Evolutionary conservation across 2,888 invertebrate species (phyloP).

Genomic region (Odontothrips loti): DNA sequence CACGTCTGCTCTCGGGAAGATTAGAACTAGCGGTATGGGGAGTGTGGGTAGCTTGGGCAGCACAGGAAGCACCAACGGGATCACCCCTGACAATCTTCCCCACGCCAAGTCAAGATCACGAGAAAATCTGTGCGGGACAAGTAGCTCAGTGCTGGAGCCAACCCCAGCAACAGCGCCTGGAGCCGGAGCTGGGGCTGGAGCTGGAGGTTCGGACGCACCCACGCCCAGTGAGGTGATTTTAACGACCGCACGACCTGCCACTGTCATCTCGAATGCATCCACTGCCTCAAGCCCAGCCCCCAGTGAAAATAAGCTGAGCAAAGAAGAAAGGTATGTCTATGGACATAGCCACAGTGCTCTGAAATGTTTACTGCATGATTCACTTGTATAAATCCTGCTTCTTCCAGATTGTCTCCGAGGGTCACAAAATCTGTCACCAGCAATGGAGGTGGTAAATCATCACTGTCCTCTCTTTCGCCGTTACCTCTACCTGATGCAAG

Average conservation of each 20-base stretch:
- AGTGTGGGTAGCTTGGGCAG: neutral
- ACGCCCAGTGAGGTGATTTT: slow-evolving; percentile 55
- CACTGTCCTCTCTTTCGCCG: slow-evolving; percentile 34
- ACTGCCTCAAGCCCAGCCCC: slow-evolving; percentile 50
- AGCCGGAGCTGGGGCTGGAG: slow-evolving; percentile 44
- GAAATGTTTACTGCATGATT: neutral
- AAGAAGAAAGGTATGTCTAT: slow-evolving; percentile 51
- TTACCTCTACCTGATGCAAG: slow-evolving; percentile 58
- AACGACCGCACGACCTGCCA: slow-evolving; percentile 62
- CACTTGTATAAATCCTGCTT: neutral
- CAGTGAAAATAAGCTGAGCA: slow-evolving; percentile 54
- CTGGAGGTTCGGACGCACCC: no score
- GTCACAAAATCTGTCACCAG: slow-evolving; percentile 42
- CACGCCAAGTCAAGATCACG: slow-evolving; percentile 43
- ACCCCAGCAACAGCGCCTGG: slow-evolving; percentile 36
- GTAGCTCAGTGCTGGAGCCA: slow-evolving; percentile 42
- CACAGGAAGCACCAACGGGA: neutral
- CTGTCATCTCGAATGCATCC: slow-evolving; percentile 61
- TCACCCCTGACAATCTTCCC: slow-evolving; percentile 11
- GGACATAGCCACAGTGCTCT: no score
- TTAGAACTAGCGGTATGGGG: slow-evolving; percentile 33
- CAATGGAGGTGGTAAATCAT: slow-evolving; percentile 33
- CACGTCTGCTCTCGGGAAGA: slow-evolving; percentile 33
- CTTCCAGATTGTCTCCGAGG: slow-evolving; percentile 43
- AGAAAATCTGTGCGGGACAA: slow-evolving; percentile 47